These are phyloP conservation scores for Seriola dumerili DNA, from an alignment of 2,113 vertebrate genomes.

Conservation along the genomic window DNA sequence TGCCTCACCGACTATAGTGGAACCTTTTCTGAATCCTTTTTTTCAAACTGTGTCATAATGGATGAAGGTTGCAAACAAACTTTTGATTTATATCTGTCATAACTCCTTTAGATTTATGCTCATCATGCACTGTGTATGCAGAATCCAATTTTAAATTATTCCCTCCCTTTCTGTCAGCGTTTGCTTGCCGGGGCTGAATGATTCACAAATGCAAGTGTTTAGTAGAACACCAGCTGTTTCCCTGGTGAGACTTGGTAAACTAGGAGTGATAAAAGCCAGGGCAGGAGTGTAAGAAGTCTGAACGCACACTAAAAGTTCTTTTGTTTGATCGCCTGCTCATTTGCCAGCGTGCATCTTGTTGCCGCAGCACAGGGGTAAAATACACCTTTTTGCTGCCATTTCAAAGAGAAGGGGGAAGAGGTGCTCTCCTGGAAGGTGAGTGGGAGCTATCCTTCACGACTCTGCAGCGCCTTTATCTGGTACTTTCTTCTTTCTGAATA, in stretches of 20 bases:
- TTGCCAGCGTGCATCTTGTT: conserved; percentile 54
- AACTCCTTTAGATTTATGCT: conserved; percentile 68
- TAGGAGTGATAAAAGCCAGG: conserved; percentile 55
- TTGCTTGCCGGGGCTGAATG: conserved; percentile 34
- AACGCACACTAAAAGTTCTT: conserved; percentile 32
- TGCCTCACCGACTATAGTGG: conserved; percentile 8
- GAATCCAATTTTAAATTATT: conserved; percentile 66
- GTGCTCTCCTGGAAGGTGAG: conserved; percentile 54
- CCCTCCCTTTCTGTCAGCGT: conserved; percentile 46
- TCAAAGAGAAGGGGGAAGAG: conserved; percentile 41
- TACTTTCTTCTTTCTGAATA: conserved; percentile 64
- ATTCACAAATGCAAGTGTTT: conserved; percentile 61
- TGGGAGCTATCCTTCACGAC: conserved; percentile 56
- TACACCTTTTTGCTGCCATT: conserved; percentile 52
- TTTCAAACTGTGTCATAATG: conserved; percentile 6
- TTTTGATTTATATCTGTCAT: conserved; percentile 71
- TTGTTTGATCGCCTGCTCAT: conserved; percentile 69
- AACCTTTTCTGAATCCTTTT: conserved; percentile 12
- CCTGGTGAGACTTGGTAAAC: conserved; percentile 42
- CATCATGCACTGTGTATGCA: conserved; percentile 53
- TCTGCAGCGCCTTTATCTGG: conserved; percentile 50
- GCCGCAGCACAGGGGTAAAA: conserved; percentile 54
- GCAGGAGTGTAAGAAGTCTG: conserved; percentile 51
- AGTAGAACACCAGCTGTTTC: conserved; percentile 66
- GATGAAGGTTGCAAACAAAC: conserved; percentile 60